A percentile compares a stretch with the other conserved stretches of the same genome.
Evolutionary conservation across 2,888 invertebrate species (phyloP).

Genomic region (Seira musarum): DNA sequence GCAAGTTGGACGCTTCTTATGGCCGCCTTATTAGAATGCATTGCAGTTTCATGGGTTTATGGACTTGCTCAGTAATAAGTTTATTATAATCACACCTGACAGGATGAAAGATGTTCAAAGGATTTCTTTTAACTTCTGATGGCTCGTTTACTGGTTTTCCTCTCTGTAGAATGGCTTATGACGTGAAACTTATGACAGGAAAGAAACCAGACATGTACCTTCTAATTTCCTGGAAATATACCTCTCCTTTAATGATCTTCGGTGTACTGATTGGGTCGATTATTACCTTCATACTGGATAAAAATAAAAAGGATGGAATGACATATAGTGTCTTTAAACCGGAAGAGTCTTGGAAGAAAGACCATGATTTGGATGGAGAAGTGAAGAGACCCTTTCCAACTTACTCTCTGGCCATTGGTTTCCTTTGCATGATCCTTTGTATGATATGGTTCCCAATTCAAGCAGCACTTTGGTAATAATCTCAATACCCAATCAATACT

Average conservation of each 20-base stretch:
- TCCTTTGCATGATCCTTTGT: background rate
- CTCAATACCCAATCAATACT: no score
- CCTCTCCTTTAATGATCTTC: constrained; percentile 47
- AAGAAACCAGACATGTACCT: constrained; percentile 46
- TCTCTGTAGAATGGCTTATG: constrained; percentile 49
- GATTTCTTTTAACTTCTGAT: background rate
- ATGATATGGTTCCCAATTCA: constrained; percentile 29
- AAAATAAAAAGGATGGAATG: background rate
- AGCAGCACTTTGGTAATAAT: constrained; percentile 38
- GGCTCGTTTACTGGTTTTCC: no score
- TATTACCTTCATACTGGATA: constrained; percentile 13
- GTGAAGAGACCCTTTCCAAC: background rate
- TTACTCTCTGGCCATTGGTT: background rate
- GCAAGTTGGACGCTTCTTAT: constrained; percentile 58
- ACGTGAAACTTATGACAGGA: constrained; percentile 60
- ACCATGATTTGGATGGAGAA: background rate
- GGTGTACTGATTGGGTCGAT: constrained; percentile 31
- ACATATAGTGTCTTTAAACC: constrained; percentile 28
- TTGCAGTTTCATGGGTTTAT: constrained; percentile 53
- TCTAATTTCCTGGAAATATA: constrained; percentile 57
- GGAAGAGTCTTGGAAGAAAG: background rate
- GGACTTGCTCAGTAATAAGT: constrained; percentile 51
- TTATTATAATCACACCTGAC: no score
- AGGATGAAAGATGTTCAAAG: background rate
- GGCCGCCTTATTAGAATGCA: constrained; percentile 39